Evolutionary conservation across 2,888 invertebrate species (phyloP), one percentile per base, ranked within the genome.

Genomic region (Stenchaetothrips biformis): DNA sequence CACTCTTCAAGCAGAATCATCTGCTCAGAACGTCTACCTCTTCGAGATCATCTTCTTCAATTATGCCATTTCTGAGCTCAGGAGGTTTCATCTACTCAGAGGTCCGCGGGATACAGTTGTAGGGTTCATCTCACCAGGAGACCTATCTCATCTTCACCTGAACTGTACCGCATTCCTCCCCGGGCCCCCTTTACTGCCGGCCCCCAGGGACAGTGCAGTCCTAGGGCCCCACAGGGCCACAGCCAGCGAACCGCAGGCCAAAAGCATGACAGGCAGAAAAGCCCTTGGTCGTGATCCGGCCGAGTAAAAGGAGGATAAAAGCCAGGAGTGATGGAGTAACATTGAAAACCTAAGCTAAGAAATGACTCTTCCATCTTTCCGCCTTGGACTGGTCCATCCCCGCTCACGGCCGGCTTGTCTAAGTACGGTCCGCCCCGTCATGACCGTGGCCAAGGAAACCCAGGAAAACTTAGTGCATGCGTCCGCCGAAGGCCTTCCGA

Each of bases 271-370:
- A 16, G 53, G 67, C 67, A 7, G 9, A 9, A 21, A 67, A 37
- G 37, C 37, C 37, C 37, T 37, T 37, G 37, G 37, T 37, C 37
- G 37, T 37, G 37, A 37, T 37, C 11, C 67, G 7, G 67, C 67
- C 21, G 21, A 74, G 25, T 11, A 8, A 18, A n/a, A 62, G 18
- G 18, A 62, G 18, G 7, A 21, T 21, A 18, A 53, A 18, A 9
- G n/a, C 62, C 62, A n/a, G 18, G 18, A 21, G 67, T 21, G 67
- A 74, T 74, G 67, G 25, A 74, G 67, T 74, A 74, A 74, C 67
- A 74, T 74, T 74, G 67, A 74, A 74, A 74, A 74, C 21, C 67
- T 25, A 74, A 21, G 25, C 11, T 8, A 21, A 25, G 9, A 16
- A 25, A 59, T 18, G 16, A 16, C 18, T 59, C 59, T 59, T 59